phyloP scores from a whole-genome alignment of 2,888 invertebrate genomes.

The Bombylius major region DNA sequence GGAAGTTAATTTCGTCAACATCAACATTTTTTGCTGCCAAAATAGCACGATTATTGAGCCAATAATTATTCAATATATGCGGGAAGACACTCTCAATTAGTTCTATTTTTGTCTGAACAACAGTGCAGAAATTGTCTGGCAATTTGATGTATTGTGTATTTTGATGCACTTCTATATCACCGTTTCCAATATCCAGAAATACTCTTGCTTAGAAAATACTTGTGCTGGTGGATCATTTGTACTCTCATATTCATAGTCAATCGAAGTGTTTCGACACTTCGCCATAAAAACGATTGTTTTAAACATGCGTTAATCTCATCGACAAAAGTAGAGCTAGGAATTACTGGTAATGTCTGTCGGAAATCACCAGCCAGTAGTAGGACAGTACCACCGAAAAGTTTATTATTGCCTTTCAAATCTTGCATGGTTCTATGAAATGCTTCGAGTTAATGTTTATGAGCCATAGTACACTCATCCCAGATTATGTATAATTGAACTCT shows the following conservation, averaged over 20 bases:
- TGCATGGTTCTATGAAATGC: no score
- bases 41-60: slow-evolving; percentile 6
- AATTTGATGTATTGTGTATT: slow-evolving; percentile 15
- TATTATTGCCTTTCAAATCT: no score
- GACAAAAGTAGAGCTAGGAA: no score
- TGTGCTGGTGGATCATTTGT: slow-evolving; percentile 6
- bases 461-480: no score
- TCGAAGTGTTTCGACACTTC: not conserved
- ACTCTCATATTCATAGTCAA: slow-evolving; percentile 5
- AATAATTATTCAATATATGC: slow-evolving; percentile 12
- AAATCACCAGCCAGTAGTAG: no score
- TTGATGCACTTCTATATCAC: slow-evolving; percentile 12
- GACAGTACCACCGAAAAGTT: no score
- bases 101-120: slow-evolving; percentile 14
- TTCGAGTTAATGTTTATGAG: no score
- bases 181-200: slow-evolving; percentile 10
- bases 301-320: slow-evolving; percentile 10
- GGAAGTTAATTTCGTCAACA: no score
- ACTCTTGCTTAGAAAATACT: slow-evolving; percentile 6
- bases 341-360: no score
- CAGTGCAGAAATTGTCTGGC: slow-evolving; percentile 15
- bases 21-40: no score
- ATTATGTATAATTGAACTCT: no score
- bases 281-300: slow-evolving; percentile 9
- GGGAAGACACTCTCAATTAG: slow-evolving; percentile 21